These are phyloP conservation scores for Tachina lurida DNA, from an alignment of 2,888 invertebrate genomes.

Conservation along the genomic window DNA sequence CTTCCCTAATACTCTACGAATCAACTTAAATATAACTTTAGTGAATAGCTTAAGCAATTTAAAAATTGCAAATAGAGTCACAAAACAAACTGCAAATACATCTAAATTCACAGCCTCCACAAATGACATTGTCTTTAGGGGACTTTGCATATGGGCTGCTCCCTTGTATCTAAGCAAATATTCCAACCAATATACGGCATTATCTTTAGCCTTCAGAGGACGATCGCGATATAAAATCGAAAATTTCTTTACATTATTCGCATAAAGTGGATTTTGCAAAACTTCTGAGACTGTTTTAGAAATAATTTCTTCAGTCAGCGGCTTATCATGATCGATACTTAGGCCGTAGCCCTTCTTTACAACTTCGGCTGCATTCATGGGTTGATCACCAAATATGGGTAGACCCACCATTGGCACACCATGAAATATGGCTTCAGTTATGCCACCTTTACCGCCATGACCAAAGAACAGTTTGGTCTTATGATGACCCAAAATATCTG, in stretches of 20 bases:
- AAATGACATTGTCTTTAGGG: conserved; percentile 82
- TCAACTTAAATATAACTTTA: conserved; percentile 25
- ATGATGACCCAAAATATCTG: conserved; percentile 85
- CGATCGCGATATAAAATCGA: conserved; percentile 83
- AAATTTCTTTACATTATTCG: conserved; percentile 79
- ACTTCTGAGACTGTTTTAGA: conserved; percentile 71
- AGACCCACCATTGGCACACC: conserved; percentile 83
- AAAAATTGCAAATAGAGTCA: conserved; percentile 22
- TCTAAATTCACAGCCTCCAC: conserved; percentile 83
- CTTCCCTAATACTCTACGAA: background rate
- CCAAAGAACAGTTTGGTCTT: conserved; percentile 85
- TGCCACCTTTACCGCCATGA: conserved; percentile 86
- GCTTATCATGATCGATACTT: conserved; percentile 56
- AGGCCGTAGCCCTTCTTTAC: conserved; percentile 85
- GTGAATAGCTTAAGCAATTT: conserved; percentile 26
- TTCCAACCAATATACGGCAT: conserved; percentile 84
- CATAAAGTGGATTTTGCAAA: conserved; percentile 73
- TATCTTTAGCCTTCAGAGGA: conserved; percentile 83
- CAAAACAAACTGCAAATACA: conserved; percentile 74
- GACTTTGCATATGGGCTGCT: conserved; percentile 83
- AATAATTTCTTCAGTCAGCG: conserved; percentile 69
- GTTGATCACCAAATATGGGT: conserved; percentile 74
- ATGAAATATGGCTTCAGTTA: conserved; percentile 85
- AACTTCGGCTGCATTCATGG: conserved; percentile 86
- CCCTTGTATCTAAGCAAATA: conserved; percentile 84